Evolutionary conservation across 2,888 invertebrate species (phyloP), one percentile per base, ranked within the genome.

Genomic region (Carterocephalus palaemon): DNA sequence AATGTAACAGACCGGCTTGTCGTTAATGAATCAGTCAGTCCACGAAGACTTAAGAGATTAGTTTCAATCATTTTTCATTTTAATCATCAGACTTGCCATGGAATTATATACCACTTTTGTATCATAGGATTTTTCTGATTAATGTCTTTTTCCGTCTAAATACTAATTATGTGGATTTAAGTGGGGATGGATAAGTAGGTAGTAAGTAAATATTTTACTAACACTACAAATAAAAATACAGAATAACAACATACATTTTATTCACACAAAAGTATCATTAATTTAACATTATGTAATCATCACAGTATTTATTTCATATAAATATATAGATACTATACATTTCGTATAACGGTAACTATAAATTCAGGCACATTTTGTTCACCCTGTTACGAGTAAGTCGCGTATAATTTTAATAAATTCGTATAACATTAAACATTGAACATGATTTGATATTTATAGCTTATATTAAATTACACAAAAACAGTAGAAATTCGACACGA

Each of bases 161-260:
- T n/a, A n/a, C n/a, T n/a, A n/a, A n/a, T n/a, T n/a, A n/a, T n/a
- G n/a, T n/a, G n/a, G n/a, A n/a, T n/a, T n/a, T n/a, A n/a, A n/a
- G n/a, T n/a, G n/a, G n/a, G n/a, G n/a, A n/a, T n/a, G n/a, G n/a
- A n/a, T n/a, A n/a, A n/a, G n/a, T n/a, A n/a, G n/a, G n/a, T n/a
- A n/a, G n/a, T n/a, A n/a, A n/a, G n/a, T n/a, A n/a, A n/a, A n/a
- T n/a, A n/a, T n/a, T n/a, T n/a, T n/a, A n/a, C n/a, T 26, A 9
- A 9, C 23, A 12, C 28, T 1, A 13, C 40, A 54, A 66, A 64
- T 57, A 38, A 64, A 67, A 64, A 49, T 52, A 46, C 7, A 42
- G 49, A 49, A 67, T 67, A 73, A 74, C 63, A 73, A 64, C 57
- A 66, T 63, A 61, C 57, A 58, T 55, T 60, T 68, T 67, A 75